These are phyloP conservation scores for Nymphalis io DNA, from an alignment of 1,140 invertebrate genomes.

Conservation along the genomic window DNA sequence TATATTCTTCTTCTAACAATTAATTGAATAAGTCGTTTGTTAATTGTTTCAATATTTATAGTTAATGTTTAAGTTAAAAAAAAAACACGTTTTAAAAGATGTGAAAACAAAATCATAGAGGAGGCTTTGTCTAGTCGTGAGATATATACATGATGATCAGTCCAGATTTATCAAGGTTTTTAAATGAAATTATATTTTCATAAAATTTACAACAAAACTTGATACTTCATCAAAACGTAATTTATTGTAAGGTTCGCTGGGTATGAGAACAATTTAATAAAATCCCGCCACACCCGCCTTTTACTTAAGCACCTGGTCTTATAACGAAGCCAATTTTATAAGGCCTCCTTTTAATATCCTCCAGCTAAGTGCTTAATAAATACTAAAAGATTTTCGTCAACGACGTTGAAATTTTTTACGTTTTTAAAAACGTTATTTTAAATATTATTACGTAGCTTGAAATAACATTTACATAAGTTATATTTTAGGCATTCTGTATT, in stretches of 20 bases:
- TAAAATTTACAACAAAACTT: background rate
- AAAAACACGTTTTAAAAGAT: too few species aligned
- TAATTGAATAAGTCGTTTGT: too few species aligned
- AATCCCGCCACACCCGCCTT: slow-evolving; percentile 5
- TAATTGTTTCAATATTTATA: too few species aligned
- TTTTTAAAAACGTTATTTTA: background rate
- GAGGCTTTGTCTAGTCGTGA: too few species aligned
- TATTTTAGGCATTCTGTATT: too few species aligned
- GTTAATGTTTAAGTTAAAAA: too few species aligned
- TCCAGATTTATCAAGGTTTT: background rate
- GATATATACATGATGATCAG: too few species aligned
- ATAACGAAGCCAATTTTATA: slow-evolving; percentile 29
- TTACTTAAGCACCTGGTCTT: slow-evolving; percentile 27
- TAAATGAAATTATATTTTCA: background rate
- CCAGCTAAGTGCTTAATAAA: slow-evolving; percentile 25
- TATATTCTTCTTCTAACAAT: too few species aligned
- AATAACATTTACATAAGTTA: too few species aligned
- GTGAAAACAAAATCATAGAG: too few species aligned
- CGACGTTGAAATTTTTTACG: slow-evolving; percentile 6
- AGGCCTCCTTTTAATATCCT: slow-evolving; percentile 30
- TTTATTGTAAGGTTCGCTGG: slow-evolving; percentile 14
- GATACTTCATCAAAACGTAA: slow-evolving; percentile 20
- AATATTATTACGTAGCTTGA: too few species aligned
- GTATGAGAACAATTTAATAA: slow-evolving; percentile 29
- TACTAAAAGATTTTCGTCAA: slow-evolving; percentile 27